Evolutionary conservation across 2,797 vertebrate genomes (phyloP).

Genomic region (Alauda arvensis): DNA sequence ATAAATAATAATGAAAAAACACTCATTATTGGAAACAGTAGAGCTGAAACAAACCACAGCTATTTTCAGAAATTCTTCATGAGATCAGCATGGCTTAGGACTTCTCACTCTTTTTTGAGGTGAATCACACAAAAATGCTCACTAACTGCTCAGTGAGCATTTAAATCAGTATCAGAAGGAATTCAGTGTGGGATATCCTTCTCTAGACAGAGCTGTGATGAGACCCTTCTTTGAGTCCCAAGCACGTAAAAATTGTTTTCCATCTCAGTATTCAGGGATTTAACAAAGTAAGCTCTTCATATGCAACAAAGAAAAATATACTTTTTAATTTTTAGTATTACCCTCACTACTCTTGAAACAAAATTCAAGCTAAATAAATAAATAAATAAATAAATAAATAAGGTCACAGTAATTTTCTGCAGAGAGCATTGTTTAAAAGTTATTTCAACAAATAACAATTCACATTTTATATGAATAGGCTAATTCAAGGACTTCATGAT

Average conservation of each 20-base stretch:
- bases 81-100: neutral
- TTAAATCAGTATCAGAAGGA: neutral
- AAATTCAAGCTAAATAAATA: neutral
- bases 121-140: neutral
- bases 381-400: neutral
- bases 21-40: neutral
- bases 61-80: neutral
- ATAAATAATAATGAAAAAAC: neutral
- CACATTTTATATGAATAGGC: neutral
- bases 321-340: neutral
- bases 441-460: neutral
- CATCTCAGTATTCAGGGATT: neutral
- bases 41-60: neutral
- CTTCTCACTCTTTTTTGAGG: neutral
- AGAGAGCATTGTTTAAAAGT: neutral
- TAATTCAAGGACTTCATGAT: neutral
- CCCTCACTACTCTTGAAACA: neutral
- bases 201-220: fast-evolving
- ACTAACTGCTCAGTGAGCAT: too few species aligned
- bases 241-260: fast-evolving
- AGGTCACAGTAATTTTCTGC: neutral
- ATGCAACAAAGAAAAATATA: neutral
- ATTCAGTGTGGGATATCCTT: fast-evolving
- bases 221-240: neutral
- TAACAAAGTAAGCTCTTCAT: neutral